These are phyloP conservation scores for Chaetops frenatus DNA, from an alignment of 2,113 vertebrate species.

Conservation along the genomic window DNA sequence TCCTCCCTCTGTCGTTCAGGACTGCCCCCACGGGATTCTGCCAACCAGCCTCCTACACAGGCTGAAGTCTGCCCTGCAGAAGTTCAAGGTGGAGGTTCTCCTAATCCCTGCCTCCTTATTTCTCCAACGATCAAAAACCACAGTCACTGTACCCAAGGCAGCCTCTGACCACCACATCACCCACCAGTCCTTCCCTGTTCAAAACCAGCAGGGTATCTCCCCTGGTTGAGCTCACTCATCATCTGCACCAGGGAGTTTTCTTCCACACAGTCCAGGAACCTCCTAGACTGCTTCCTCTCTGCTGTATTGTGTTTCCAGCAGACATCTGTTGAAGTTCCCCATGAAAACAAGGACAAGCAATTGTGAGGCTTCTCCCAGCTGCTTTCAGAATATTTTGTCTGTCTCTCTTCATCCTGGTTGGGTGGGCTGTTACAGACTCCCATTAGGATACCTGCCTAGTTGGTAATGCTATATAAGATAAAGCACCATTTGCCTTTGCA, in stretches of 20 bases:
- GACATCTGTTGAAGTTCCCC: background rate
- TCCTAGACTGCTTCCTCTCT: background rate
- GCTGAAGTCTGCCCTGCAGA: background rate
- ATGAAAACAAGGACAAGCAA: background rate
- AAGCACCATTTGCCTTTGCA: background rate
- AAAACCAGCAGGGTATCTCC: background rate
- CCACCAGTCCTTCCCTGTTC: background rate
- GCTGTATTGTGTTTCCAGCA: background rate
- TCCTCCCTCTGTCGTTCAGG: background rate
- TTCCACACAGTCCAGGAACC: background rate
- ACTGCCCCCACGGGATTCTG: background rate
- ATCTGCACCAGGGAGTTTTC: background rate
- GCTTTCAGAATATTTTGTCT: background rate
- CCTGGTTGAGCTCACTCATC: background rate
- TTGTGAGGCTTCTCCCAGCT: background rate
- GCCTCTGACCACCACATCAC: background rate
- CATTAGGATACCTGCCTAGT: background rate
- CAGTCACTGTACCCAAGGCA: background rate
- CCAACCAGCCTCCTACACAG: background rate
- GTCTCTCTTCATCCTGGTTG: background rate
- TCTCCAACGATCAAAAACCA: background rate
- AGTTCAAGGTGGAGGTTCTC: background rate
- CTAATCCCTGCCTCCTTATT: background rate
- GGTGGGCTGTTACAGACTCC: background rate
- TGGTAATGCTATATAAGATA: background rate